Evolutionary conservation across 2,797 vertebrate genomes (phyloP).

Genomic region (Nasua narica): DNA sequence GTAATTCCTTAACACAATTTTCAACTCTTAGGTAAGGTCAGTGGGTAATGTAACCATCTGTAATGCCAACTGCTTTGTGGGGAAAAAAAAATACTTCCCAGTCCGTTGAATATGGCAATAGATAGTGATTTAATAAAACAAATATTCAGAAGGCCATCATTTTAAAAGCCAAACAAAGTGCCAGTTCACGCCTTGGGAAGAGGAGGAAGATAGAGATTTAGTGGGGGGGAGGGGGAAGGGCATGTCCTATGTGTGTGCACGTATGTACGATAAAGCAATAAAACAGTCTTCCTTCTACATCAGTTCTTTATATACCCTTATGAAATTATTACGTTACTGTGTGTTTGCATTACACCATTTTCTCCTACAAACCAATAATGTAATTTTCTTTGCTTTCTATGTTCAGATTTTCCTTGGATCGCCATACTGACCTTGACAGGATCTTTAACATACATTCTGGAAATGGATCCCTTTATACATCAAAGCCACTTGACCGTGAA

Average conservation of each 20-base stretch:
- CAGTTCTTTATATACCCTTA: background rate
- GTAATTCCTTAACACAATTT: background rate
- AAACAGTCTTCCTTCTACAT: background rate
- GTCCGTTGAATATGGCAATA: background rate
- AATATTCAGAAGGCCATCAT: background rate
- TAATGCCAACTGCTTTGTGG: background rate
- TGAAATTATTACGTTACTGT: background rate
- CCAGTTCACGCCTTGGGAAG: background rate
- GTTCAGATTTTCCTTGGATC: constrained; percentile 94
- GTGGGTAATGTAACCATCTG: background rate
- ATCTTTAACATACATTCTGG: constrained; percentile 94
- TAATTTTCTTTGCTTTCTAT: constrained; percentile 29
- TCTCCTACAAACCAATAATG: background rate
- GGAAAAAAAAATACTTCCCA: background rate
- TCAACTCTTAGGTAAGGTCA: background rate
- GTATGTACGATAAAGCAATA: background rate
- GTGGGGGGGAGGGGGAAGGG: too few relatives aligned
- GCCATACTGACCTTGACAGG: constrained; percentile 95
- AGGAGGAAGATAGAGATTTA: background rate
- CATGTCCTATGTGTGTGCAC: background rate
- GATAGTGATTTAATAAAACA: background rate
- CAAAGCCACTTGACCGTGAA: constrained; percentile 93
- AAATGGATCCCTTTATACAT: constrained; percentile 93
- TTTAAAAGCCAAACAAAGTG: background rate
- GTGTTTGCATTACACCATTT: background rate